Evolutionary conservation across 1,140 invertebrate genomes (phyloP), one percentile per base, ranked within the genome.

Genomic region (Brachionus manjavacas): DNA sequence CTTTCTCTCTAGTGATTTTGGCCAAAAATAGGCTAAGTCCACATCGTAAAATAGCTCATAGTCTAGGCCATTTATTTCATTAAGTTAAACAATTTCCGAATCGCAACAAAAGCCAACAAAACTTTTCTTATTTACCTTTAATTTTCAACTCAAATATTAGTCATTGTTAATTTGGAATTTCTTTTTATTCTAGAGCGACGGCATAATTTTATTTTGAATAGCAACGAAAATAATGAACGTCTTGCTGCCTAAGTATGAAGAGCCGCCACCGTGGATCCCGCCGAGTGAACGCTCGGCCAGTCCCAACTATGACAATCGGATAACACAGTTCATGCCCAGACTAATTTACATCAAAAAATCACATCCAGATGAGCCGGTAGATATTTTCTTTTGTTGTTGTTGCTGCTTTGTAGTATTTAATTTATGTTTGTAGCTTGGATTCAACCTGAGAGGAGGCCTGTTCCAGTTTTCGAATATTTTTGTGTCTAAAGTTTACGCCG

Each of bases 301-400:
- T n/a, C 28, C 52, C 2, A 46, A 60, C 35, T 81, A 81, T 68
- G 79, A 81, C 52, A 81, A 81, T 68, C 79, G 79, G 41, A 64
- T 81, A 28, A 68, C 52, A n/a, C 28, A 23, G n/a, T 81, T 81
- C 35, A 81, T 81, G 79, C 79, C 79, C 11, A 81, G 79, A 31
- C 35, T 81, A 12, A 68, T 81, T 68, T 81, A 81, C 25, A 81
- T 81, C 14, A 60, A 68, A 81, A 81, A 81, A 46, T 43, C 28
- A 31, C 28, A 60, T 28, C 52, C 60, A 35, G 60, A 81, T 43
- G 79, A 81, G 25, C 79, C 79, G 46, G 76, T 80, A 52, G 31
- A 7, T 68, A 25, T 28, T 31, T 68, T 12, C 14, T 68, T 28
- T 12, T 68, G 4, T 28, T 64, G 20, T 12, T 31, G 64, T 9